A percentile compares a stretch with the other conserved stretches of the same genome.
These are phyloP conservation scores for Cheilosia grossa DNA, from an alignment of 2,888 invertebrate species.

Conservation along the genomic window DNA sequence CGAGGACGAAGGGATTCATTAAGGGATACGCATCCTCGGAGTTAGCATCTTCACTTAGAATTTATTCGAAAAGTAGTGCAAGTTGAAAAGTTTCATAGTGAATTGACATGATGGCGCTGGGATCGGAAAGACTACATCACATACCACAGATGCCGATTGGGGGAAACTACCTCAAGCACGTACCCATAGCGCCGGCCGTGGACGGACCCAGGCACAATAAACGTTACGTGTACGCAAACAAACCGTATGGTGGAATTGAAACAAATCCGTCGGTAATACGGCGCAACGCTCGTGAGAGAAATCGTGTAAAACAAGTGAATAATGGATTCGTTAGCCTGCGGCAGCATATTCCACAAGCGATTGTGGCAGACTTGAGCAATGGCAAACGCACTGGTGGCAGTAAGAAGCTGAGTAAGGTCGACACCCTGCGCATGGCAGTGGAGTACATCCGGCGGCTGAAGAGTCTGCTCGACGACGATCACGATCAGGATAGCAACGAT, in stretches of 20 bases:
- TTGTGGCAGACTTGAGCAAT: conserved; percentile 88
- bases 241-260: conserved; percentile 85
- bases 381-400: conserved; percentile 87
- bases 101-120: conserved; percentile 69
- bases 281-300: conserved; percentile 96
- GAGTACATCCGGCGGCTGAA: conserved; percentile 94
- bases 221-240: conserved; percentile 84
- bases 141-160: conserved; percentile 42
- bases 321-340: conserved; percentile 95
- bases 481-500: conserved; percentile 84
- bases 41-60: conserved; percentile 75
- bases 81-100: conserved; percentile 30
- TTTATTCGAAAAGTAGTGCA: conserved; percentile 10
- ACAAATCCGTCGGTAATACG: conserved; percentile 94
- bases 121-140: conserved; percentile 62
- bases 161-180: conserved; percentile 51
- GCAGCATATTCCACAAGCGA: conserved; percentile 93
- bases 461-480: conserved; percentile 82
- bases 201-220: conserved; percentile 68
- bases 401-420: conserved; percentile 94
- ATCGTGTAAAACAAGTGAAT: conserved; percentile 97
- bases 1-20: conserved; percentile 82
- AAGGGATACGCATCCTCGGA: conserved; percentile 79
- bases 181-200: conserved; percentile 56
- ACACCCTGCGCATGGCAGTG: conserved; percentile 93